A percentile compares a stretch with the other conserved stretches of the same genome.
phyloP scores from a whole-genome alignment of 2,797 vertebrate genomes.

The Manis javanica region DNA sequence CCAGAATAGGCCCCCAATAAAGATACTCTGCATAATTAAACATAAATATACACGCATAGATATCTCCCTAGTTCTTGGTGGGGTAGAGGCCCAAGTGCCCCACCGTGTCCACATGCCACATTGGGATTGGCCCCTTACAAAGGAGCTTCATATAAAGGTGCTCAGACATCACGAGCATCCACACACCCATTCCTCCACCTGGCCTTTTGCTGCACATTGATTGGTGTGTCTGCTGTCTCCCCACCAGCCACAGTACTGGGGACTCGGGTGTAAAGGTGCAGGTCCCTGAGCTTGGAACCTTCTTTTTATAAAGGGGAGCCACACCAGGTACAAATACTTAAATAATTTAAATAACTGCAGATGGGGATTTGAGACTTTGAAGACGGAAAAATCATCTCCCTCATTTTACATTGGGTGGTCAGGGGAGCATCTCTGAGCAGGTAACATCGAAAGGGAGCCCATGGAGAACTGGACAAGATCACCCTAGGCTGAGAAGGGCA shows the following conservation, averaged over 20 bases:
- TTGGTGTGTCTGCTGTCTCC: background rate
- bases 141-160: background rate
- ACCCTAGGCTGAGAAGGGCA: background rate
- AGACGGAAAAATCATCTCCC: background rate
- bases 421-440: background rate
- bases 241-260: background rate
- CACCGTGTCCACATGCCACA: background rate
- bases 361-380: background rate
- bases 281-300: background rate
- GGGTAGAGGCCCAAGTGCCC: no score
- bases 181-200: background rate
- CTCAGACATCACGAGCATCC: rapidly evolving
- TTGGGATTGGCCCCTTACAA: background rate
- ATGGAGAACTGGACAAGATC: background rate
- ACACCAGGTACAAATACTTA: background rate
- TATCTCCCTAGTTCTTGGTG: background rate
- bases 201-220: background rate
- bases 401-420: background rate
- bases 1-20: background rate
- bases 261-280: background rate
- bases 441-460: background rate
- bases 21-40: background rate
- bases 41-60: background rate
- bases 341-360: background rate
- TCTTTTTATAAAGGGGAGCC: background rate